Evolutionary conservation across 2,797 vertebrate genomes (phyloP), one percentile per base, ranked within the genome.

Genomic region (Margarornis squamiger): DNA sequence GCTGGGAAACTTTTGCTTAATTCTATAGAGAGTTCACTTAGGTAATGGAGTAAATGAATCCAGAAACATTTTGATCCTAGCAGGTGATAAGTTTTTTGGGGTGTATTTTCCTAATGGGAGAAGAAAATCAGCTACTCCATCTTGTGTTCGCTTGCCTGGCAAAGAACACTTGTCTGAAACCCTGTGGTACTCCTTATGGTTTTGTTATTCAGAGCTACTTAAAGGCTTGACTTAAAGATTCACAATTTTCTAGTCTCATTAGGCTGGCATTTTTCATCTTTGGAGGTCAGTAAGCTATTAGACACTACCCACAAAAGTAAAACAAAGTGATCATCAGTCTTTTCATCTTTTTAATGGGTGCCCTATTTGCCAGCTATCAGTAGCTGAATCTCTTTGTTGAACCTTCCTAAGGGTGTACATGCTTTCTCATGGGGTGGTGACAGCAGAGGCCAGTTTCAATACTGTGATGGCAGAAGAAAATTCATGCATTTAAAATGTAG

Each of bases 21-120:
- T 96, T 96, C 96, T 96, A 76, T 86, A 52, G 95, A 95, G 92
- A 95, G 82, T 96, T 97, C 89, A 92, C 80, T 89, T 96, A 75
- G 71, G 88, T 96, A 96, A 96, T 96, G 81, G 96, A 97, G 95
- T 95, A 97, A 97, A 91, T 97, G 67, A 97, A 95, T 95, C 82
- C 89, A 95, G 91, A 96, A 95, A 73, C 71, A 74, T 96, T 97
- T 95, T 88, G 43, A 90, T 92, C 80, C 70, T 94, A 88, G 49
- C 90, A 92, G 83, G 88, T 97, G 92, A 94, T 95, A 88, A 4
- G 13, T 85, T 95, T 46, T 92, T 92, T 10, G 9, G 73, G 78
- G 29, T 74, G 48, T 88, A 90, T 96, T 89, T 95, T 85, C 61
- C 70, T 94, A 93, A 87, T 38, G 83, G 68, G 52, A 90, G 86